Evolutionary conservation across 2,888 invertebrate genomes (phyloP).

Genomic region (Apodemia duryi): DNA sequence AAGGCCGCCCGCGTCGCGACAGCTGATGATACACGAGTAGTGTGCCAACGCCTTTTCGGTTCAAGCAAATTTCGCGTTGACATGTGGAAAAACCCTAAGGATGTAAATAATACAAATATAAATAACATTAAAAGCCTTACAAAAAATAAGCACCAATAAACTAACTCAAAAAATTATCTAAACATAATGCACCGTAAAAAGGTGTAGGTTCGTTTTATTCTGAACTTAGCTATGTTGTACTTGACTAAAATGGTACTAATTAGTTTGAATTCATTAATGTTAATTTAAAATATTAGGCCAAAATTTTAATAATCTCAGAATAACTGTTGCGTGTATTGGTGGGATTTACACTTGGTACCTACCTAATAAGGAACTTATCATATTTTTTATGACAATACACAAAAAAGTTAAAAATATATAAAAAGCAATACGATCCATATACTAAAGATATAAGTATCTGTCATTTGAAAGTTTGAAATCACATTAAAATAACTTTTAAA

Average conservation of each 20-base stretch:
- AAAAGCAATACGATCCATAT: neutral
- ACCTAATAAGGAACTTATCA: conserved; percentile 7
- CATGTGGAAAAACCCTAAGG: neutral
- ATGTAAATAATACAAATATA: conserved; percentile 20
- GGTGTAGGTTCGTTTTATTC: neutral
- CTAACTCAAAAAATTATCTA: conserved; percentile 1
- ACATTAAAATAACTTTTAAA: conserved; percentile 11
- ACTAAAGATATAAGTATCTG: neutral
- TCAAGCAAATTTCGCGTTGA: no score
- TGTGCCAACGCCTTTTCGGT: neutral
- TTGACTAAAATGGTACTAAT: conserved; percentile 9
- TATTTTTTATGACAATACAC: neutral
- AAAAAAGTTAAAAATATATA: neutral
- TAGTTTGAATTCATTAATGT: neutral
- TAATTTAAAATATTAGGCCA: conserved; percentile 9
- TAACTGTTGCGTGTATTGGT: neutral
- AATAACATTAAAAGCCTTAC: conserved; percentile 26
- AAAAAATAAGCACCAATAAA: conserved; percentile 31
- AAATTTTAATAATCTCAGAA: conserved; percentile 7
- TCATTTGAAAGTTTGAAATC: conserved; percentile 11
- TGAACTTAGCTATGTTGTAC: conserved; percentile 1
- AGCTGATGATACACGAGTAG: neutral
- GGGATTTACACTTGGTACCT: conserved; percentile 3
- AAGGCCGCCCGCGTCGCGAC: neutral
- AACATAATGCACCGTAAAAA: conserved; percentile 23